Conservation (phyloP, 2,797 vertebrate species). For the Sebastes goodei region DNA sequence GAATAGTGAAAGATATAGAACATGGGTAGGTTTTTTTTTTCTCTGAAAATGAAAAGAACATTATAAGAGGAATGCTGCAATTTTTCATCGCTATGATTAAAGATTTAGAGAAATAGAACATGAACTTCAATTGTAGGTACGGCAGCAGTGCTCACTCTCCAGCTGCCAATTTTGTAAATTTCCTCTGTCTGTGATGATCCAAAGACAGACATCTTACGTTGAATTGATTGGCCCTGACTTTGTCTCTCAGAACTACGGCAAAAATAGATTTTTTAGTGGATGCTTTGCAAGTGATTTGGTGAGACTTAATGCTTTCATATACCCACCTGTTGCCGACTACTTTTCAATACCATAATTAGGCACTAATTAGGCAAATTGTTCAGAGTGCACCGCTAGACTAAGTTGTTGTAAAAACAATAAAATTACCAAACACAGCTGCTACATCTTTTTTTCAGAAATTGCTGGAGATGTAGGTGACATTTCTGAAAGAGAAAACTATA, state of each 20-base stretch:
- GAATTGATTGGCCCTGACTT: neutral
- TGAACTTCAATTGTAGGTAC: neutral
- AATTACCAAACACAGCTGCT: conserved; percentile 1
- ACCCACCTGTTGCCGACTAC: neutral
- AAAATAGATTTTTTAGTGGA: neutral
- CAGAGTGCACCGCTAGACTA: neutral
- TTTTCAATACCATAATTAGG: neutral
- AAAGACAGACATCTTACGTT: neutral
- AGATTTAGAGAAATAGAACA: neutral
- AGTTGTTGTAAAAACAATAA: neutral
- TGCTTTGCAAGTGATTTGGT: neutral
- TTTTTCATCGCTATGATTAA: neutral
- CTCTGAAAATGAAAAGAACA: neutral
- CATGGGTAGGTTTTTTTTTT: neutral
- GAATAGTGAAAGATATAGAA: neutral
- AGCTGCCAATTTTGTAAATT: neutral
- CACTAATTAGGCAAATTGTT: conserved; percentile 2
- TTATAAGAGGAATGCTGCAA: neutral
- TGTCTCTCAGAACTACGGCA: neutral
- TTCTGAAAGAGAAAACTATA: neutral
- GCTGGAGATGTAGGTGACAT: neutral
- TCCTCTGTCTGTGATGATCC: neutral
- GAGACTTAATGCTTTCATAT: neutral
- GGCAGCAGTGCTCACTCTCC: neutral
- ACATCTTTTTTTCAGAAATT: neutral